A percentile compares a stretch with the other conserved stretches of the same genome.
phyloP scores from a whole-genome alignment of 2,888 invertebrate species.

The Chalcosyrphus nemorum region DNA sequence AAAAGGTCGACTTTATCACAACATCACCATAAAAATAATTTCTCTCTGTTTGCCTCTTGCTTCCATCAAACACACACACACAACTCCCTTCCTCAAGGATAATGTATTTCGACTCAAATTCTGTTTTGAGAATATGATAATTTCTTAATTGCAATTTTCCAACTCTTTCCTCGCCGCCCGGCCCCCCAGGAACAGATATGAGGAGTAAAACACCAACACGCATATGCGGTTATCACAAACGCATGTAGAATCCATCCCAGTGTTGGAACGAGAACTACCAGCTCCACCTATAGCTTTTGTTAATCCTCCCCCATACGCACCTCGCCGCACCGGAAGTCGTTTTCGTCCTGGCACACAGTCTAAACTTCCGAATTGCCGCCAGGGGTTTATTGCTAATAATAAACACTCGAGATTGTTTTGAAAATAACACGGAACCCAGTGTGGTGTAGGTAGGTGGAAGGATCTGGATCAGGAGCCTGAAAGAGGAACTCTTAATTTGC shows the following conservation, averaged over 20 bases:
- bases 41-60: too few relatives aligned
- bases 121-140: constrained; percentile 68
- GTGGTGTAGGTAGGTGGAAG: not conserved
- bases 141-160: constrained; percentile 68
- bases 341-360: constrained; percentile 33
- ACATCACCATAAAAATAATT: constrained; percentile 62
- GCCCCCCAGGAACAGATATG: not conserved
- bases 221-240: constrained; percentile 58
- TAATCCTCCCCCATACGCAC: not conserved
- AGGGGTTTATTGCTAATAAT: constrained; percentile 63
- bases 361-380: constrained; percentile 57
- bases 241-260: too few relatives aligned
- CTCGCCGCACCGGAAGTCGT: constrained; percentile 43
- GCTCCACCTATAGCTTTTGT: not conserved
- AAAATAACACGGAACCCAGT: constrained; percentile 32
- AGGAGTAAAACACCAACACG: constrained; percentile 19
- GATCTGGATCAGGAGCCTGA: not conserved
- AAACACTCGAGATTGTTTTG: constrained; percentile 71
- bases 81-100: not conserved
- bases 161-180: constrained; percentile 1
- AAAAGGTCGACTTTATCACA: constrained; percentile 62
- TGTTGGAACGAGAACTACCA: too few relatives aligned
- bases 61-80: not conserved
- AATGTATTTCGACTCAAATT: constrained; percentile 30
- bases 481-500: constrained; percentile 53